Percentiles rank a stretch among this genome's conserved stretches.
phyloP scores from a whole-genome alignment of 1,140 invertebrate genomes.

The Lucilia cuprina region DNA sequence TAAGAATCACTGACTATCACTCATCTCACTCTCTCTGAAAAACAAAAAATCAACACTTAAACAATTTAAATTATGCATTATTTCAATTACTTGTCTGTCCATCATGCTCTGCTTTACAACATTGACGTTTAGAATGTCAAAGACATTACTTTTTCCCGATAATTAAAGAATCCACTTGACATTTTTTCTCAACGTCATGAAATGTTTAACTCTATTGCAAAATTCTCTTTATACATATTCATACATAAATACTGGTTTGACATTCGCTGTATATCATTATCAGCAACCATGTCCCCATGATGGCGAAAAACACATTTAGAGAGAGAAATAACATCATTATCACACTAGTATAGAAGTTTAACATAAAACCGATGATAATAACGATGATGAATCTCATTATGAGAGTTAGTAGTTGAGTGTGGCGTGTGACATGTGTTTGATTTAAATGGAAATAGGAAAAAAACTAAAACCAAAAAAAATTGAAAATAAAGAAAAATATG shows the following conservation, averaged over 20 bases:
- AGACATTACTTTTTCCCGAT: too few species aligned
- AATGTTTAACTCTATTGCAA: too few species aligned
- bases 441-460: constrained; percentile 1
- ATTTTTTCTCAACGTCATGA: too few species aligned
- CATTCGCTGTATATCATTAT: neutral
- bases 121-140: too few species aligned
- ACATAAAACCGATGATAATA: neutral
- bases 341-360: neutral
- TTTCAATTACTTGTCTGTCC: too few species aligned
- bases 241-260: neutral
- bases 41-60: too few species aligned
- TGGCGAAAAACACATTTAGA: neutral
- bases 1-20: too few species aligned
- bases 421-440: constrained; percentile 31
- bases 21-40: too few species aligned
- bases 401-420: neutral
- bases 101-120: too few species aligned
- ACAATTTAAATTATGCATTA: too few species aligned
- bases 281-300: neutral
- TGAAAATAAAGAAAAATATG: neutral
- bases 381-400: constrained; percentile 15
- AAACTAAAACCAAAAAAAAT: neutral
- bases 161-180: too few species aligned
- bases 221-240: too few species aligned
- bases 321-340: neutral